Evolutionary conservation across 1,140 invertebrate genomes (phyloP).

Genomic region (Zaprionus lachaisei): DNA sequence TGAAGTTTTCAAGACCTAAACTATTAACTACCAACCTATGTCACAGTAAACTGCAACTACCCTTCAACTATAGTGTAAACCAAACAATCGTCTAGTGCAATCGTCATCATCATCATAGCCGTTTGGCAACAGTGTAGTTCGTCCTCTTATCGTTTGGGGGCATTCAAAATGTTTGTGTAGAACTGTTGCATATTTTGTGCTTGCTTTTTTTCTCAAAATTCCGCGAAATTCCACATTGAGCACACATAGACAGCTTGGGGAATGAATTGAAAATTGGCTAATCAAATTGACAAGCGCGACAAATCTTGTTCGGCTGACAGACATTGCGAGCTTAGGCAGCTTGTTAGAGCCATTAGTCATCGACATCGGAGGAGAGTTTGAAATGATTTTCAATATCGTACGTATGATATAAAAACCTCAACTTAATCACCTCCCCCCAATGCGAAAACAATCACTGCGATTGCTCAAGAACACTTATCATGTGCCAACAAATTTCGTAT

Average conservation of each 20-base stretch:
- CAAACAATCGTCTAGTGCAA: conserved; percentile 44
- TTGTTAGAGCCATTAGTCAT: conserved; percentile 60
- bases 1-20: no score
- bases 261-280: conserved; percentile 30
- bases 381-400: neutral
- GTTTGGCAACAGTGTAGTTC: conserved; percentile 5
- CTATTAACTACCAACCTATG: no score
- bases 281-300: conserved; percentile 65
- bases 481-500: conserved; percentile 26
- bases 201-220: conserved; percentile 22
- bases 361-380: neutral
- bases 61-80: conserved; percentile 2
- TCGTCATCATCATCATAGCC: conserved; percentile 41
- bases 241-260: conserved; percentile 12
- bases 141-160: conserved; percentile 27
- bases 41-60: neutral
- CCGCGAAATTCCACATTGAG: conserved; percentile 37
- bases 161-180: conserved; percentile 50
- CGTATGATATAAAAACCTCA: neutral
- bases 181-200: conserved; percentile 36
- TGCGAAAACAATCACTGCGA: neutral
- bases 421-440: neutral
- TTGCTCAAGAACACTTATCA: conserved; percentile 25
- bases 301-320: conserved; percentile 56
- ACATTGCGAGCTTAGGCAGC: conserved; percentile 29